Evolutionary conservation across 2,888 invertebrate genomes (phyloP), one percentile per base, ranked within the genome.

Genomic region (Drosophila buzzatii): DNA sequence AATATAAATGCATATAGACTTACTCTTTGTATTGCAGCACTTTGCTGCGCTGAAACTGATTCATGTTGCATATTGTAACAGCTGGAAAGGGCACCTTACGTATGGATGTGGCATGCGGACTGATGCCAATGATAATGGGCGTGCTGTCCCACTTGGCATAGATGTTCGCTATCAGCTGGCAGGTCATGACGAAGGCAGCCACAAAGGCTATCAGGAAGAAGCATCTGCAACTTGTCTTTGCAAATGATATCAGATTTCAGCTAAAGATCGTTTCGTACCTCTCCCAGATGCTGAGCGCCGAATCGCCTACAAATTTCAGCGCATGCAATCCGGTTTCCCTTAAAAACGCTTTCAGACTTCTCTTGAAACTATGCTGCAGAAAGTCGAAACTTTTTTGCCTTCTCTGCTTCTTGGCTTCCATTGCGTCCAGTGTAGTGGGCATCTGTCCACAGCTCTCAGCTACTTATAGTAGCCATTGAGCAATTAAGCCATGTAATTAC

Each of bases 61-160:
- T 97, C 93, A 97, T 96, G 90, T 97, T 97, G 92, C 97, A 97
- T 63, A 97, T 95, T 1, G 97, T 97, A 3, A 97, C 93, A 0
- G 97, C 96, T 0, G 97, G 97, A 92, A 97, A 97, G 0, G 97
- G 97, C 47, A 97, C 94, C 57, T 95, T 93, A 5, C 94, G 93
- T 1, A 97, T 94, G 0, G 95, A 94, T 69, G 95, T 95, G 55
- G 96, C 95, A 78, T 95, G 95, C 0, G 97, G 96, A 86, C 96
- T 97, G 71, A 97, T 95, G 39, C 92, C 96, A 61, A 97, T 96
- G 60, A 97, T 96, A 82, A 97, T 96, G 0, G 97, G 97, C 2
- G 95, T 95, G 12, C 94, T 94, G 0, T 94, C 93, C 96, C 96
- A 97, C 91, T 96, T 97, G 3, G 93, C 93, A 85, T 96, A 97